Base-by-base conservation (phyloP, 2,888 invertebrate genomes). In the Athripsodes cinereus region DNA sequence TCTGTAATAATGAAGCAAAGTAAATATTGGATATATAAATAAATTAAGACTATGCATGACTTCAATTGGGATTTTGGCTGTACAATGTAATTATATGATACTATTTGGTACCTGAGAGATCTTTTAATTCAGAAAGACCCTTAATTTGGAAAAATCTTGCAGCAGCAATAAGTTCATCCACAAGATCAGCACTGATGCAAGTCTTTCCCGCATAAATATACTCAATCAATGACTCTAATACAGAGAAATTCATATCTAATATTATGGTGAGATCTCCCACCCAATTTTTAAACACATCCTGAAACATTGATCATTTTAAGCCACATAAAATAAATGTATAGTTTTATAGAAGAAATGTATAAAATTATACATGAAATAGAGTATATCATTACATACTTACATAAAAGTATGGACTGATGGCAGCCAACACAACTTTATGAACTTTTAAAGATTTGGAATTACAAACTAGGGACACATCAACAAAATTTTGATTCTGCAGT, bases 181-280 rank as follows among this genome's bases (percentile, higher is more conserved):
- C 74, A 69, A 86, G 80, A 65, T 85, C 83, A 70, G 86, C 85
- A 53, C 82, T 74, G 64, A 88, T 82, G 65, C 83, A 82, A 1
- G 87, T 87, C 74, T 87, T 86, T 1, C 88, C 88, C 67, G 85
- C 87, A 68, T 88, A 88, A 83, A 88, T 88, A 66, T 87, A 88
- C 70, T 88, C 88, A 31, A 88, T 82, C 60, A 88, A 76, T 51
- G 84, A 84, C 71, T 86, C 87, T 59, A 88, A 72, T 26, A 87
- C 84, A 66, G 81, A 79, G 71, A 87, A 87, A 68, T 85, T 81
- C 78, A 87, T 81, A 68, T 88, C 87, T 65, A 83, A 78, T 61
- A 88, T 80, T 47, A 83, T 75, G 46, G 83, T 71, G 48, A 82
- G 81, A 65, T 83, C 82, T 10, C 81, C 80, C 13, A 73, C 69